phyloP scores from a whole-genome alignment of 2,888 invertebrate genomes.

The Cephus pygmeus region DNA sequence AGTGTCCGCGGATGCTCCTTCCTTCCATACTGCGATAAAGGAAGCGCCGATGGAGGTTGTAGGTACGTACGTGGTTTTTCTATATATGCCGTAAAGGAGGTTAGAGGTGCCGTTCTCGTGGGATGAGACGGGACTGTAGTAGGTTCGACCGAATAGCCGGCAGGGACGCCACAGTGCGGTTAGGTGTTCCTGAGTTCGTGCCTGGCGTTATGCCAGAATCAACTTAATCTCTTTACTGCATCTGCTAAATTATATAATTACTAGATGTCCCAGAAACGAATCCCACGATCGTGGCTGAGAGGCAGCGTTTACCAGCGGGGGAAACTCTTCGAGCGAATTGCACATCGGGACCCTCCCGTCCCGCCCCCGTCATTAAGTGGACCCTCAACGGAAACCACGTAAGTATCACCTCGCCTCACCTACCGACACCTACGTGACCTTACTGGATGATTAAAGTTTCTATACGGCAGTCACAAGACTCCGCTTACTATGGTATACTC shows the following conservation, averaged over 20 bases:
- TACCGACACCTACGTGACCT: slow-evolving; percentile 48
- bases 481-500: background rate
- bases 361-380: slow-evolving; percentile 61
- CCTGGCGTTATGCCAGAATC: slow-evolving; percentile 45
- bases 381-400: slow-evolving; percentile 58
- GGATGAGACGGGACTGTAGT: background rate
- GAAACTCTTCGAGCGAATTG: slow-evolving; percentile 61
- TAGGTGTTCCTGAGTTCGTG: slow-evolving; percentile 6
- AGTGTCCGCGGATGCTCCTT: slow-evolving; percentile 78
- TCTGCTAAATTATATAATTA: slow-evolving; percentile 49
- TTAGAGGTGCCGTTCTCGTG: background rate
- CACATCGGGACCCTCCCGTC: slow-evolving; percentile 59
- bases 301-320: slow-evolving; percentile 54
- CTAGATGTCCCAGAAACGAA: slow-evolving; percentile 61
- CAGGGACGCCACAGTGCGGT: background rate
- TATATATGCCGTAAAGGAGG: background rate
- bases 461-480: slow-evolving; percentile 5
- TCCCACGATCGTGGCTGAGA: slow-evolving; percentile 57
- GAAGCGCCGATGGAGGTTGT: slow-evolving; percentile 75
- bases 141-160: background rate
- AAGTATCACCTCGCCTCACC: slow-evolving; percentile 46
- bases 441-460: slow-evolving; percentile 53
- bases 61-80: slow-evolving; percentile 67
- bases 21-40: slow-evolving; percentile 76
- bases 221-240: slow-evolving; percentile 43